Conservation (phyloP, 2,113 vertebrate genomes). For the Egretta garzetta region DNA sequence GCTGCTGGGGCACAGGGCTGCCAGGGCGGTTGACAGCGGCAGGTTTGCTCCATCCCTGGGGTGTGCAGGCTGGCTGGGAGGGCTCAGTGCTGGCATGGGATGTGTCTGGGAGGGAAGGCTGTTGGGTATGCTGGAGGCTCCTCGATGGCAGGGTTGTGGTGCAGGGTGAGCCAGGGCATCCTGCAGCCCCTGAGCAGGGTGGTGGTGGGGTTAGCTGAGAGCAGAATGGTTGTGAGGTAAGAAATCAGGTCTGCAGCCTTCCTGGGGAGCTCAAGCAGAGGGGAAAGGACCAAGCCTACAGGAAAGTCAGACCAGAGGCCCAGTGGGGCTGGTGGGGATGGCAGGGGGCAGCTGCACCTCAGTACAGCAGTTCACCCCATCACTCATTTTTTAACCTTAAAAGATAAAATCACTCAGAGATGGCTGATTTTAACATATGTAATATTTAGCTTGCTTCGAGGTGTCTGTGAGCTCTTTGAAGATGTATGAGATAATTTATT, state of each 20-base stretch:
- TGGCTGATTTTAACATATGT: neutral
- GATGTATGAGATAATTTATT: neutral
- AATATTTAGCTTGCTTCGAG: neutral
- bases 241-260: neutral
- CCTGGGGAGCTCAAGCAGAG: neutral
- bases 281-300: neutral
- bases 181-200: neutral
- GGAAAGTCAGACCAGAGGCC: neutral
- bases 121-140: neutral
- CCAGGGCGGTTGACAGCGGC: neutral
- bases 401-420: neutral
- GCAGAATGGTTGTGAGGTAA: accelerated
- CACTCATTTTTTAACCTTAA: neutral
- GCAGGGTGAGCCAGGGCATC: neutral
- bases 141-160: neutral
- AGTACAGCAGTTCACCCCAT: neutral
- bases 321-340: neutral
- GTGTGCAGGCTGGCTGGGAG: neutral
- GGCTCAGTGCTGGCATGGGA: accelerated
- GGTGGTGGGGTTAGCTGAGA: accelerated
- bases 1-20: neutral
- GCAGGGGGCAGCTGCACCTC: neutral
- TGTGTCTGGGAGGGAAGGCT: too few species aligned
- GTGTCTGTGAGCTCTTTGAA: neutral
- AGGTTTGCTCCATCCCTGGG: neutral